Conservation (phyloP, 2,888 invertebrate species). For the Xestoiulus laeticollis region DNA sequence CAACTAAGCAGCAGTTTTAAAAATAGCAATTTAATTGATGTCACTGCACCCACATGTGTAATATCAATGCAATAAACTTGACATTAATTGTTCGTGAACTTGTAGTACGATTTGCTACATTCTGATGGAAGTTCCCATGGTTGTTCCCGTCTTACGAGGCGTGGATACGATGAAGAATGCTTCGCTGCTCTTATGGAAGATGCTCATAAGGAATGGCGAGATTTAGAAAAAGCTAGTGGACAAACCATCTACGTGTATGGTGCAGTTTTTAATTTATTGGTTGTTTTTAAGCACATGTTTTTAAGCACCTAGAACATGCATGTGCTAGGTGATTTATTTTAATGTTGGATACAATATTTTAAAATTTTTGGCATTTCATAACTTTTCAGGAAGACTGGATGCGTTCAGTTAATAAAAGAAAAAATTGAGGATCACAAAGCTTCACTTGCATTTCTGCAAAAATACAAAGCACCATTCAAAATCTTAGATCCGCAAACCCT, state of each 20-base stretch:
- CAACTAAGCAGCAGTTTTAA: background rate
- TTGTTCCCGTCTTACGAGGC: constrained; percentile 32
- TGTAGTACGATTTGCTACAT: constrained; percentile 40
- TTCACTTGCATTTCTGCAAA: background rate
- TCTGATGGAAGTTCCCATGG: constrained; percentile 51
- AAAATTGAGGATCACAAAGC: background rate
- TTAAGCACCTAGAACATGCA: background rate
- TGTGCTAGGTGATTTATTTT: no score
- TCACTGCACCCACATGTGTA: background rate
- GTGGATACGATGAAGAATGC: constrained; percentile 13
- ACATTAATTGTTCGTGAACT: background rate
- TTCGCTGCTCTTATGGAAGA: constrained; percentile 48
- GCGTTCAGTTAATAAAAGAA: constrained; percentile 36
- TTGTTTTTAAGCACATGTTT: background rate
- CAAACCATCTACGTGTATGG: constrained; percentile 44
- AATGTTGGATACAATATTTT: background rate
- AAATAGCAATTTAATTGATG: background rate
- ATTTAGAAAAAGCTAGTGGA: constrained; percentile 18
- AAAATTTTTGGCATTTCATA: background rate
- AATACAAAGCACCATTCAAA: constrained; percentile 48
- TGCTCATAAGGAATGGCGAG: constrained; percentile 46
- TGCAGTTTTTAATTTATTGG: background rate
- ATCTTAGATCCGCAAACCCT: background rate
- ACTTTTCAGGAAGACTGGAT: constrained; percentile 45
- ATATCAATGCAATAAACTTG: background rate